phyloP scores from a whole-genome alignment of 1,140 invertebrate genomes.

The Drosophila prosaltans region DNA sequence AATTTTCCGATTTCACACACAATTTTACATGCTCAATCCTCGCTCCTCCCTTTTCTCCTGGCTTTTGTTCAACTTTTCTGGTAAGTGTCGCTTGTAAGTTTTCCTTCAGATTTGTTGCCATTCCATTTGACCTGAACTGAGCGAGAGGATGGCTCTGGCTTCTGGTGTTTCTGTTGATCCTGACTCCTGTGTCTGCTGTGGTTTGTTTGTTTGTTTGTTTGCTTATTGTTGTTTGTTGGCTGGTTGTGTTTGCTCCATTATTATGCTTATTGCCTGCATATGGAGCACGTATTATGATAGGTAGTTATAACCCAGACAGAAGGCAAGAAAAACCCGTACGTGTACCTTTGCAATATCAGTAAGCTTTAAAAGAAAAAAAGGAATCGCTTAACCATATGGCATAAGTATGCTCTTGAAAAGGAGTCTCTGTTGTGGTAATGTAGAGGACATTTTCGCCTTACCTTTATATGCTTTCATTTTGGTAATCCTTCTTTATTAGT shows the following conservation, averaged over 20 bases:
- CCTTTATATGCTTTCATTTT: not conserved
- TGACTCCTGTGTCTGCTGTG: not conserved
- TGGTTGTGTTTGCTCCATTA: constrained; percentile 41
- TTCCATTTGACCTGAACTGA: constrained; percentile 22
- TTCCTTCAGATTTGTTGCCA: constrained; percentile 45
- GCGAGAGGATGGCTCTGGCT: not conserved
- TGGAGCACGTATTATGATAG: constrained; percentile 64
- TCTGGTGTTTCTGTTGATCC: not conserved
- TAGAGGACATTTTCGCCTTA: not conserved
- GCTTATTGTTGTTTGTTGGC: constrained; percentile 30
- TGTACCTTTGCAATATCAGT: constrained; percentile 22
- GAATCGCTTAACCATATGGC: not conserved
- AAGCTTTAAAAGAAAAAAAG: not conserved
- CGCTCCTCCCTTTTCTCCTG: too few species aligned
- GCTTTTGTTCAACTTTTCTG: constrained; percentile 8
- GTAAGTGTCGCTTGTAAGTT: constrained; percentile 58
- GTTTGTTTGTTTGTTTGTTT: constrained; percentile 10
- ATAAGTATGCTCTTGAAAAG: not conserved
- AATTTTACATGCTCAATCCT: constrained; percentile 29
- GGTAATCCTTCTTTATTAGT: constrained; percentile 1
- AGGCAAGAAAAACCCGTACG: constrained; percentile 3
- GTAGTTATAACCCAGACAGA: constrained; percentile 33
- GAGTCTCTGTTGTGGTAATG: not conserved
- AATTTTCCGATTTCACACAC: constrained; percentile 57
- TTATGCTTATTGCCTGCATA: constrained; percentile 60